phyloP scores from a whole-genome alignment of 2,888 invertebrate genomes.

The Amblyjoppa fuscipennis region DNA sequence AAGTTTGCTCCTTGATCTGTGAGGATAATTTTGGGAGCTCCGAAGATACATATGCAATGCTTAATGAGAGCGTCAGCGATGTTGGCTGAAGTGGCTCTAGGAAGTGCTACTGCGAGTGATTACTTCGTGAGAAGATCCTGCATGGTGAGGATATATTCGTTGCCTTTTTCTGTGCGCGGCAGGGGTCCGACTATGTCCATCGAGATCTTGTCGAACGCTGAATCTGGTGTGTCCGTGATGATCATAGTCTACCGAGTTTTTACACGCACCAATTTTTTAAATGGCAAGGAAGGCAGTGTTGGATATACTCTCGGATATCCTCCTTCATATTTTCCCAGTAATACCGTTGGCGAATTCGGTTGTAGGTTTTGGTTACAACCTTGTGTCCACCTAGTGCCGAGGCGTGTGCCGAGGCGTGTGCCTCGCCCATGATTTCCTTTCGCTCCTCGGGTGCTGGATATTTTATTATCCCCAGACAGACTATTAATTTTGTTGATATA shows the following conservation, averaged over 20 bases:
- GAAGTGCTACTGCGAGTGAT: too few species aligned
- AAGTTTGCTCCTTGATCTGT: too few species aligned
- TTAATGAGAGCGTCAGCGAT: too few species aligned
- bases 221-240: too few species aligned
- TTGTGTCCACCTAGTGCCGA: constrained; percentile 64
- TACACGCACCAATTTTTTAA: constrained; percentile 1
- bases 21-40: too few species aligned
- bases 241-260: too few species aligned
- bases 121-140: too few species aligned
- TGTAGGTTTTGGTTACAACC: constrained; percentile 61
- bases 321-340: constrained; percentile 57
- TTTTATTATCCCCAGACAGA: not conserved
- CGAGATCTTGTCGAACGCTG: too few species aligned
- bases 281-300: constrained; percentile 57
- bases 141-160: constrained; percentile 28
- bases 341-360: not conserved
- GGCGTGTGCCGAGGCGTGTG: not conserved
- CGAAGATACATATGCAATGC: too few species aligned
- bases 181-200: too few species aligned
- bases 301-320: constrained; percentile 53
- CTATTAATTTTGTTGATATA: not conserved
- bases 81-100: too few species aligned
- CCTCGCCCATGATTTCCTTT: constrained; percentile 30
- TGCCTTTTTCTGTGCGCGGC: not conserved
- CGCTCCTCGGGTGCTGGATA: not conserved